Evolutionary conservation across 2,113 vertebrate genomes (phyloP), one percentile per base, ranked within the genome.

Genomic region (Tetrax tetrax): DNA sequence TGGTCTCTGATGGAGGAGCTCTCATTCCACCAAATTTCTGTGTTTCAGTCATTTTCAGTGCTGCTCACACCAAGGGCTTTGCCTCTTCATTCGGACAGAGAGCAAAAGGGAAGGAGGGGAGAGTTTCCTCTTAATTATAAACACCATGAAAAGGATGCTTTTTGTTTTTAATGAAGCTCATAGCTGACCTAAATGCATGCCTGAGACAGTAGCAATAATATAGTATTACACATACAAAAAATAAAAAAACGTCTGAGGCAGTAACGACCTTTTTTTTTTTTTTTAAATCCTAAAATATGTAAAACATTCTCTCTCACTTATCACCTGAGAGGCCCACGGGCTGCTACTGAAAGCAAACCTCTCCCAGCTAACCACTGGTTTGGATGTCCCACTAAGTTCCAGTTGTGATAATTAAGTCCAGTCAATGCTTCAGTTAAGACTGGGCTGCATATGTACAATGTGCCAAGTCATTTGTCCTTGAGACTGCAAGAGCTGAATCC

Each of bases 381-480:
- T 66, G 65, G 53, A 33, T 47, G 19, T 16, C 27, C 53, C 47
- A 25, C 25, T 45, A 51, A 75, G 20, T 37, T 56, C 35, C 70
- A 53, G 53, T 12, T 79, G 28, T 20, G n/a, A 21, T 28, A 68
- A 87, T 16, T 22, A 76, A 53, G 22, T n/a, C 38, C 29, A 56
- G 29, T 45, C 41, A 48, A 14, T 23, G 35, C 17, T 59, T 80
- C 25, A 35, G 4, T 31, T 59, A 61, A 45, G 10, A n/a, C 0
- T 8, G 33, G 37, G 33, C 63, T 70, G 10, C 33, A 9, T 20
- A 37, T 0, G 1, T 31, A 37, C 38, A 68, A 61, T 0, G 0
- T 29, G 37, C 43, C 0, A 1, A 75, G 25, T 8, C 33, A n/a
- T 56, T 60, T 33, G 8, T 35, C 61, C 53, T 45, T 69, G 51